These are phyloP conservation scores for Plagiodera versicolora DNA, from an alignment of 2,888 invertebrate species.

Conservation along the genomic window DNA sequence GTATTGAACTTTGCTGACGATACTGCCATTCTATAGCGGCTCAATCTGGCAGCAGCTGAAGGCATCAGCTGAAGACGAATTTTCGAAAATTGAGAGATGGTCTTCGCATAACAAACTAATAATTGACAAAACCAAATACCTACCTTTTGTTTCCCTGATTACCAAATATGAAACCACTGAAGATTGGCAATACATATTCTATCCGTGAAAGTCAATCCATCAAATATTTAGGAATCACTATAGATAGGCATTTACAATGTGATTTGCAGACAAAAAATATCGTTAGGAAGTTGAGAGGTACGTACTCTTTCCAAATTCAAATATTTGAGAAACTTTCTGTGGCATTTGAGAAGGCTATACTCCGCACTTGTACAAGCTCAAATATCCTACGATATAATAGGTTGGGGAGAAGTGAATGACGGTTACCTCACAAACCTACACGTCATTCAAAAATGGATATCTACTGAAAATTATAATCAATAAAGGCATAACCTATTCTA, in stretches of 20 bases:
- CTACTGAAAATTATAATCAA: slow-evolving; percentile 2
- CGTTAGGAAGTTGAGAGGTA: not conserved
- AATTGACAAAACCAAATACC: not conserved
- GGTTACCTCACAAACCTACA: no score
- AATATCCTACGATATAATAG: no score
- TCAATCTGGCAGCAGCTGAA: not conserved
- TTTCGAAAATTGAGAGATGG: not conserved
- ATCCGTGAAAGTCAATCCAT: not conserved
- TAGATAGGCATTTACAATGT: not conserved
- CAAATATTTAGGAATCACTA: not conserved
- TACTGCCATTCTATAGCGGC: not conserved
- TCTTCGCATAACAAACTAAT: not conserved
- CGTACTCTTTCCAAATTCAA: not conserved
- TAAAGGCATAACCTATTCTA: not conserved
- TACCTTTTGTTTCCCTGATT: not conserved
- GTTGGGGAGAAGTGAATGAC: no score
- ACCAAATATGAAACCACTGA: not conserved
- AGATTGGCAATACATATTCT: not conserved
- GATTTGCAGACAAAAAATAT: not conserved
- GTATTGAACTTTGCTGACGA: not conserved
- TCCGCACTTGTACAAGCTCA: not conserved
- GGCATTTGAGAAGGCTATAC: not conserved
- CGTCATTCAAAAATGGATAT: not conserved
- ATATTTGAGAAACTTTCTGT: not conserved
- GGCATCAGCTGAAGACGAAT: not conserved